A percentile compares a stretch with the other conserved stretches of the same genome.
Evolutionary conservation across 2,888 invertebrate genomes (phyloP).

Genomic region (Eucriotettix oculatus): DNA sequence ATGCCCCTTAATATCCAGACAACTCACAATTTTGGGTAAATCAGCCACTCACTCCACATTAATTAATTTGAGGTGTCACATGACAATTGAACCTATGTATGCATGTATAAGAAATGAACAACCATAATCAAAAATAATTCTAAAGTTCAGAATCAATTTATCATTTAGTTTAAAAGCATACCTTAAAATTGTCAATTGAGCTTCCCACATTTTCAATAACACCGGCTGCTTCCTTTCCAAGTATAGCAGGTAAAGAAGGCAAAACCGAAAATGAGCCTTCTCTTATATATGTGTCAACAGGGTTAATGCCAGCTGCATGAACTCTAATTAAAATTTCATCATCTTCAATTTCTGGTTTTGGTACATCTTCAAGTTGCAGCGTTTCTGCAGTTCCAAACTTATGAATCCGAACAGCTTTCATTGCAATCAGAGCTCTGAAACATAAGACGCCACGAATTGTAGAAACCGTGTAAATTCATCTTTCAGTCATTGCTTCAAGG

Average conservation of each 20-base stretch:
- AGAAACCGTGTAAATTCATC: too few relatives aligned
- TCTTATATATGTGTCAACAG: constrained; percentile 38
- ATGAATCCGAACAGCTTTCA: constrained; percentile 24
- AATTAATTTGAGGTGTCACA: too few relatives aligned
- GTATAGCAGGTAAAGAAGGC: constrained; percentile 31
- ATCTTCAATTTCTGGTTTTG: constrained; percentile 4
- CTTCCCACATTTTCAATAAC: constrained; percentile 27
- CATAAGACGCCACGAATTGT: too few relatives aligned
- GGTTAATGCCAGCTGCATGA: constrained; percentile 33
- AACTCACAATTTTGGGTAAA: too few relatives aligned
- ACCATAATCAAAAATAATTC: background rate
- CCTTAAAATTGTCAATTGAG: constrained; percentile 26
- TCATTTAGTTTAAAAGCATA: constrained; percentile 13
- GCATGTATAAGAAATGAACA: too few relatives aligned
- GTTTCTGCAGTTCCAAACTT: constrained; percentile 28
- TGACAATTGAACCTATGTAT: too few relatives aligned
- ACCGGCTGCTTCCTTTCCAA: constrained; percentile 36
- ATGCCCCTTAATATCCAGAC: too few relatives aligned
- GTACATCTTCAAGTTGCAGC: constrained; percentile 20
- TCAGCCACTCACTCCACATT: too few relatives aligned
- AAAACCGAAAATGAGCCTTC: constrained; percentile 25
- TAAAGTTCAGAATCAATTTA: background rate
- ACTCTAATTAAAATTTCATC: constrained; percentile 32
- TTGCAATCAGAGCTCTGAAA: constrained; percentile 6
- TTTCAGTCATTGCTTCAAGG: too few relatives aligned